A percentile compares a stretch with the other conserved stretches of the same genome.
Evolutionary conservation across 2,888 invertebrate species (phyloP).

Genomic region (Amorpha juglandis): DNA sequence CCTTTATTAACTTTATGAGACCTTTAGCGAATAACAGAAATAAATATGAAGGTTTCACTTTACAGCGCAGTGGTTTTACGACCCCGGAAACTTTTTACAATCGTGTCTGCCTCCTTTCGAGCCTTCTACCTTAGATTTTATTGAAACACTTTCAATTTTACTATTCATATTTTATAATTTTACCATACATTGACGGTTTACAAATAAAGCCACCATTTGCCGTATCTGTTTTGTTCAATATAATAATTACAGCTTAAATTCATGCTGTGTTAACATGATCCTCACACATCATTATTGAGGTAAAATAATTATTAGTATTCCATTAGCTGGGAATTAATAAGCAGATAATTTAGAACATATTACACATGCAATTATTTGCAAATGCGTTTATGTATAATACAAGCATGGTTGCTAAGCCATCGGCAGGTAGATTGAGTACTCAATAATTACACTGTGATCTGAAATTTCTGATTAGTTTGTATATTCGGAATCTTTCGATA

Average conservation of each 20-base stretch:
- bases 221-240: not conserved
- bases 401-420: not conserved
- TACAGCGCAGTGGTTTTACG: conserved; percentile 68
- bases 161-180: conserved; percentile 7
- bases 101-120: conserved; percentile 42
- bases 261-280: conserved; percentile 27
- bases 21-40: conserved; percentile 81
- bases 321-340: conserved; percentile 36
- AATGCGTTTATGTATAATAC: conserved; percentile 8
- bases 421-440: not conserved
- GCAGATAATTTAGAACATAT: conserved; percentile 31
- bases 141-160: conserved; percentile 28
- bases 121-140: conserved; percentile 33
- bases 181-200: not conserved
- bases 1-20: conserved; percentile 82
- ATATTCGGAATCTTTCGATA: not conserved
- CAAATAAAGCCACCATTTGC: not conserved
- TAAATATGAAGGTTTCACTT: conserved; percentile 76
- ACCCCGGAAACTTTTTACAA: conserved; percentile 64
- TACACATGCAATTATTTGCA: conserved; percentile 10
- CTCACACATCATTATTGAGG: conserved; percentile 12
- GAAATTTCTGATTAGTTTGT: not conserved
- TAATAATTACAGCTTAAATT: not conserved
- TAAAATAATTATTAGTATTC: conserved; percentile 36
- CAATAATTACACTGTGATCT: not conserved